Percentiles rank a stretch among this genome's conserved stretches.
Conservation (phyloP, 2,113 vertebrate species). For the Petaurus breviceps region DNA sequence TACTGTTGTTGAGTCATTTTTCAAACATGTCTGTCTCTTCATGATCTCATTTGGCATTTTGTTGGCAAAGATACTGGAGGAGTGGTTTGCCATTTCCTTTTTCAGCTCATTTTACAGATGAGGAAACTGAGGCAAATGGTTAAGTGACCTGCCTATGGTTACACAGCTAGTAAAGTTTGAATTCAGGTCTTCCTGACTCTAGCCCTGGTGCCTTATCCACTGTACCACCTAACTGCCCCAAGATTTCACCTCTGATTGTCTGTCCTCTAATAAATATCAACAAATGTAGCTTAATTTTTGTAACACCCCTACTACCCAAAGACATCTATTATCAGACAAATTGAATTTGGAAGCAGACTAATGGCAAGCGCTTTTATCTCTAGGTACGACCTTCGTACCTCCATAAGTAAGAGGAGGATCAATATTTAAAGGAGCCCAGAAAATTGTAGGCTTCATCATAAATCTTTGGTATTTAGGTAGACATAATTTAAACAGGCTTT, state of each 20-base stretch:
- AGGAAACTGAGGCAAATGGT: background rate
- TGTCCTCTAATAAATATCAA: conserved; percentile 67
- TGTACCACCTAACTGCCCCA: background rate
- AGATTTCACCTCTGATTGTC: conserved; percentile 72
- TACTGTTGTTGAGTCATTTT: conserved; percentile 9
- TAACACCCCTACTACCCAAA: conserved; percentile 68
- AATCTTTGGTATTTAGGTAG: conserved; percentile 58
- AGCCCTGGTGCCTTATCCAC: background rate
- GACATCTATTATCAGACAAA: conserved; percentile 66
- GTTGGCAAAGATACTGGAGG: background rate
- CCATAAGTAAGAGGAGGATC: conserved; percentile 66
- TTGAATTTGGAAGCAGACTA: conserved; percentile 68
- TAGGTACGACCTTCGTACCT: conserved; percentile 58
- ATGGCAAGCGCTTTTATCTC: conserved; percentile 51
- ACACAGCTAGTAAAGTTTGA: background rate
- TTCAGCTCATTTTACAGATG: background rate
- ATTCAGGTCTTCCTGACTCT: background rate
- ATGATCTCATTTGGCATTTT: background rate
- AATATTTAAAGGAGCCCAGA: conserved; percentile 71
- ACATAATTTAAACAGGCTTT: conserved; percentile 73
- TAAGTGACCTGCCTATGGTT: background rate
- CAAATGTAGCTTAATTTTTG: conserved; percentile 72
- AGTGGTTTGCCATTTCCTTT: background rate
- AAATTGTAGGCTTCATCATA: conserved; percentile 71
- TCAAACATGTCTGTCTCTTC: background rate